Percentiles rank a stretch among this genome's conserved stretches.
Evolutionary conservation across 2,797 vertebrate genomes (phyloP).

Genomic region (Anguilla obscura): DNA sequence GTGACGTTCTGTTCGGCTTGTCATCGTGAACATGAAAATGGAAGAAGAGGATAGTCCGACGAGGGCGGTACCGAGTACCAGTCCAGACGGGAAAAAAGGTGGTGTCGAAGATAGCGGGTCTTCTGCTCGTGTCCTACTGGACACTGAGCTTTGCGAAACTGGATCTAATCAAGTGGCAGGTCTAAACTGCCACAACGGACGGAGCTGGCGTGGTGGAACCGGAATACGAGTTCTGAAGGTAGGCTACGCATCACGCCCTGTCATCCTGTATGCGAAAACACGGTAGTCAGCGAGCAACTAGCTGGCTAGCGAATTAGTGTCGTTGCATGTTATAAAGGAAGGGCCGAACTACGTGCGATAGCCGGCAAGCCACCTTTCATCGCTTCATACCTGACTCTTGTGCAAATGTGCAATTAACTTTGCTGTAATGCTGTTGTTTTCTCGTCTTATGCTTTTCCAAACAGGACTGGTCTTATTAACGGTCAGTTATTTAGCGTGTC

Average conservation of each 20-base stretch:
- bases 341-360: slow-evolving; percentile 50
- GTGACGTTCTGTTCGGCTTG: slow-evolving; percentile 50
- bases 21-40: slow-evolving; percentile 67
- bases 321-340: slow-evolving; percentile 23
- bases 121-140: slow-evolving; percentile 70
- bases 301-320: neutral
- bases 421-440: slow-evolving; percentile 29
- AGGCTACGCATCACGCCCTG: slow-evolving; percentile 9
- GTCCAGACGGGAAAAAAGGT: slow-evolving; percentile 60
- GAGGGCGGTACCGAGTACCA: slow-evolving; percentile 50
- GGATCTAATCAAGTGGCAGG: slow-evolving; percentile 58
- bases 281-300: neutral
- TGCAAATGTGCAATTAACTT: slow-evolving; percentile 39
- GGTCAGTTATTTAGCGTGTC: neutral
- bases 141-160: slow-evolving; percentile 62
- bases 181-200: slow-evolving; percentile 65
- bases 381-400: slow-evolving; percentile 36
- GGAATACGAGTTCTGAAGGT: slow-evolving; percentile 81
- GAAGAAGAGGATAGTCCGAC: slow-evolving; percentile 68
- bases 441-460: neutral
- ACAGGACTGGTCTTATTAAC: neutral
- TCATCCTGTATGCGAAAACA: neutral
- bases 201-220: slow-evolving; percentile 62
- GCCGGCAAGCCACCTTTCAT: slow-evolving; percentile 13
- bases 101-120: slow-evolving; percentile 67